Percentiles rank a stretch among this genome's conserved stretches.
Conservation (phyloP, 2,888 invertebrate species). For the Cylindroiulus punctatus region DNA sequence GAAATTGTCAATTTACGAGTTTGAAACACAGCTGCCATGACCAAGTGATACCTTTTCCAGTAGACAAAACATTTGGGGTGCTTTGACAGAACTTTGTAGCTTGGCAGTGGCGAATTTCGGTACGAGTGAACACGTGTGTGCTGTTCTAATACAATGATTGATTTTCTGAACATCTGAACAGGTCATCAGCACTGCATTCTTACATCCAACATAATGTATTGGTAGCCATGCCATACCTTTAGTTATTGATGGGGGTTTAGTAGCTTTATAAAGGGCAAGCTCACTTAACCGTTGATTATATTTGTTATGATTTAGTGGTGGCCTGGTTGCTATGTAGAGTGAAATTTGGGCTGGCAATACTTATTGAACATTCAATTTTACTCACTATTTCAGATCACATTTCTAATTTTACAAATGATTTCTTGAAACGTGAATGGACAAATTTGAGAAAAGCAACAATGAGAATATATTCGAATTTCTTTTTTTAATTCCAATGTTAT, state of each 20-base stretch:
- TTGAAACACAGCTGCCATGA: slow-evolving; percentile 16
- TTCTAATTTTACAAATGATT: too few relatives aligned
- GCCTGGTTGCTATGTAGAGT: not conserved
- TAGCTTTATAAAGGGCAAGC: not conserved
- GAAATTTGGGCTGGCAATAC: not conserved
- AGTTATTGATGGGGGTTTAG: not conserved
- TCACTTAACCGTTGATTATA: not conserved
- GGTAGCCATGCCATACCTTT: not conserved
- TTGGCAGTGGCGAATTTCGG: not conserved
- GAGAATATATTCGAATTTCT: too few relatives aligned
- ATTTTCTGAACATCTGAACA: too few relatives aligned
- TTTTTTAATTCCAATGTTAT: too few relatives aligned
- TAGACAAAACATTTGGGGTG: not conserved
- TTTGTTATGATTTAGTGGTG: not conserved
- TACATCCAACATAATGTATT: too few relatives aligned
- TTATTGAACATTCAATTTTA: not conserved
- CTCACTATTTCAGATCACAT: not conserved
- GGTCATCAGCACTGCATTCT: too few relatives aligned
- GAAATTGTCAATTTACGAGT: not conserved
- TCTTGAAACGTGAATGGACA: too few relatives aligned
- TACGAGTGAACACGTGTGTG: not conserved
- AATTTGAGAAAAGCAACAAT: too few relatives aligned
- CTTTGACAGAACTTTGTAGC: not conserved
- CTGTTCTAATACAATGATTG: too few relatives aligned
- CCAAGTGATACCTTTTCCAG: not conserved